A percentile compares a stretch with the other conserved stretches of the same genome.
Evolutionary conservation across 1,140 invertebrate genomes (phyloP).

Genomic region (Philopotamus ludificatus): DNA sequence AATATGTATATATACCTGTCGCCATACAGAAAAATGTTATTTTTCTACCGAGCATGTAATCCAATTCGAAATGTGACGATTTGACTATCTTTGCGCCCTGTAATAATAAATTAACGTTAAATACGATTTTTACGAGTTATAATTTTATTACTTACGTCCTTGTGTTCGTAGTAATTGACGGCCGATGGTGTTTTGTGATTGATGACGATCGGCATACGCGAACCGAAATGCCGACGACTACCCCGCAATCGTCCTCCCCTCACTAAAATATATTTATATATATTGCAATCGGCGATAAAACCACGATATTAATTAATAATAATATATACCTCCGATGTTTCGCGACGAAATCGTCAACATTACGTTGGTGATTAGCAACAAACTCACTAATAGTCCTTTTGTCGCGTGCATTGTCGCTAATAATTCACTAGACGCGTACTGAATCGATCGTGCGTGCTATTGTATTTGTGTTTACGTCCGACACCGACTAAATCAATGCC

Average conservation of each 20-base stretch:
- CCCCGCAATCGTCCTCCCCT: slow-evolving; percentile 14
- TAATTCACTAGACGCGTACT: no score
- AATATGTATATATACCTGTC: slow-evolving; percentile 52
- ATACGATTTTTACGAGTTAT: neutral
- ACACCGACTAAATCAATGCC: slow-evolving; percentile 3
- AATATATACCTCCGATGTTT: no score
- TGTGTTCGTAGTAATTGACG: slow-evolving; percentile 65
- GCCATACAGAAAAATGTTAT: slow-evolving; percentile 81
- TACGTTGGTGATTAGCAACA: no score
- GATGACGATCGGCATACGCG: slow-evolving; percentile 55
- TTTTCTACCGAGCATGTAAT: slow-evolving; percentile 83
- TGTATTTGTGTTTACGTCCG: neutral
- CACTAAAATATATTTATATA: neutral
- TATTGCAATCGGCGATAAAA: no score
- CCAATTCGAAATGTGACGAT: slow-evolving; percentile 81
- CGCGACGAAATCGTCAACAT: no score
- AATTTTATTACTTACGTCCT: slow-evolving; percentile 59
- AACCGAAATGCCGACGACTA: slow-evolving; percentile 12
- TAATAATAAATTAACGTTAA: slow-evolving; percentile 1
- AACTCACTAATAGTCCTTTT: no score
- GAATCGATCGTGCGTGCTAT: no score
- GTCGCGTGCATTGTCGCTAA: neutral
- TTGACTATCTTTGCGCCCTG: slow-evolving; percentile 79
- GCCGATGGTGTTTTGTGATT: slow-evolving; percentile 61
- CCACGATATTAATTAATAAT: no score